phyloP scores from a whole-genome alignment of 2,797 vertebrate genomes.

The Apogon talboti region DNA sequence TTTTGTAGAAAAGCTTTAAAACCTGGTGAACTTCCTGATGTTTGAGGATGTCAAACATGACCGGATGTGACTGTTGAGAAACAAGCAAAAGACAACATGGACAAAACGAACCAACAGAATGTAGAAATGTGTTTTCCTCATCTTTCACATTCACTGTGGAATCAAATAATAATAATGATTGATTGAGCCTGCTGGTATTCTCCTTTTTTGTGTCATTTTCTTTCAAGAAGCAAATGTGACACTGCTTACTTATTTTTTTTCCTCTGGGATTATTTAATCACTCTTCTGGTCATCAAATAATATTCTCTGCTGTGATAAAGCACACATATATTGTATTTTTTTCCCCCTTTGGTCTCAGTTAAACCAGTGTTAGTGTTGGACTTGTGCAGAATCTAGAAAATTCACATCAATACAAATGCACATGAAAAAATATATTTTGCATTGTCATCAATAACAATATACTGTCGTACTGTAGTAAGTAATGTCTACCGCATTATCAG shows the following conservation, averaged over 20 bases:
- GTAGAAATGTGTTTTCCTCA: slow-evolving; percentile 49
- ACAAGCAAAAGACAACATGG: slow-evolving; percentile 11
- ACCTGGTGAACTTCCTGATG: slow-evolving; percentile 36
- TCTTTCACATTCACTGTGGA: slow-evolving; percentile 52
- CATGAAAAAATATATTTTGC: too few species aligned
- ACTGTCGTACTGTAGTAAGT: too few species aligned
- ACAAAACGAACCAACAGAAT: slow-evolving; percentile 48
- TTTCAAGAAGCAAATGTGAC: neutral
- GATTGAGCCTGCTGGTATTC: slow-evolving; percentile 2
- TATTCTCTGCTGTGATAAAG: too few species aligned
- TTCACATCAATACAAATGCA: too few species aligned
- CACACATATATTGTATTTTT: too few species aligned
- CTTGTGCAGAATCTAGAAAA: too few species aligned
- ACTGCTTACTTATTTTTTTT: rapidly evolving
- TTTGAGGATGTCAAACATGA: slow-evolving; percentile 37
- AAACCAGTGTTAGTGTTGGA: too few species aligned
- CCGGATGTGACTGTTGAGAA: slow-evolving; percentile 25
- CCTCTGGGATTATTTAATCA: neutral
- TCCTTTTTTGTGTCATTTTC: slow-evolving; percentile 9
- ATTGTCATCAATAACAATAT: too few species aligned
- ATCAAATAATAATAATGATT: slow-evolving; percentile 55
- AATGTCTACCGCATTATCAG: too few species aligned
- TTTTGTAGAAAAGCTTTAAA: slow-evolving; percentile 78
- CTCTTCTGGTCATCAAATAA: neutral
- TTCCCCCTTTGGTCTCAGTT: too few species aligned